Conservation (phyloP, 1,140 invertebrate genomes). For the Agraylea sexmaculata region DNA sequence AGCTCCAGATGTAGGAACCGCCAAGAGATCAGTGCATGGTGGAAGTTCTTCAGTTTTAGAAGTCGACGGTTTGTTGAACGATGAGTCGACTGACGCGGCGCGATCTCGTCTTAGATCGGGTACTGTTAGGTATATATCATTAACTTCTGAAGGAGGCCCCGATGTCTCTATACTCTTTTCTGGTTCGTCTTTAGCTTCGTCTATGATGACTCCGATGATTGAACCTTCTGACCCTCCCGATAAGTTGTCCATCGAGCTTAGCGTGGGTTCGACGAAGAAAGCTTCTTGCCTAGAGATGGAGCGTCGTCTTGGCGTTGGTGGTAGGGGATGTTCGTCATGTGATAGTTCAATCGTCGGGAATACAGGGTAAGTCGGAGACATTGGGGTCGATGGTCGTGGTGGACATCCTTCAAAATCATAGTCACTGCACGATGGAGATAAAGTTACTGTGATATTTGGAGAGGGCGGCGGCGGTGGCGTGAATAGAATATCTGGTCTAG, state of each 20-base stretch:
- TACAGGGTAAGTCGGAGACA: constrained; percentile 23
- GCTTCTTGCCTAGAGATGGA: constrained; percentile 69
- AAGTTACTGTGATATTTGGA: constrained; percentile 53
- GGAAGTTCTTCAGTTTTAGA: constrained; percentile 54
- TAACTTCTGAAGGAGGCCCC: constrained; percentile 32
- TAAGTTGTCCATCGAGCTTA: constrained; percentile 53
- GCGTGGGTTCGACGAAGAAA: constrained; percentile 56
- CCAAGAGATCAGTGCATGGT: constrained; percentile 46
- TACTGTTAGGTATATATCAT: constrained; percentile 70
- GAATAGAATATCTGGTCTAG: constrained; percentile 28
- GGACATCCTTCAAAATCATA: constrained; percentile 37
- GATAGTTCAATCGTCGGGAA: constrained; percentile 40
- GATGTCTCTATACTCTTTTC: constrained; percentile 36
- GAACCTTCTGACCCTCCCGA: constrained; percentile 17
- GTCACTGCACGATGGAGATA: constrained; percentile 43
- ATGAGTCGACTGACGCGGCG: constrained; percentile 74
- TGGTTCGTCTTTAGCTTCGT: constrained; percentile 40
- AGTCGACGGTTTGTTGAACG: constrained; percentile 58
- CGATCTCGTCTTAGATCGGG: constrained; percentile 69
- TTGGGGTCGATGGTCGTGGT: constrained; percentile 33
- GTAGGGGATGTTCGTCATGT: constrained; percentile 35
- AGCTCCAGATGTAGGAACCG: constrained; percentile 51
- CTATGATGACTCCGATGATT: no score
- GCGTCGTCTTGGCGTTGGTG: constrained; percentile 37
- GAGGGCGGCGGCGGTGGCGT: constrained; percentile 24